phyloP scores from a whole-genome alignment of 2,113 vertebrate genomes.

The Gymnarchus niloticus region DNA sequence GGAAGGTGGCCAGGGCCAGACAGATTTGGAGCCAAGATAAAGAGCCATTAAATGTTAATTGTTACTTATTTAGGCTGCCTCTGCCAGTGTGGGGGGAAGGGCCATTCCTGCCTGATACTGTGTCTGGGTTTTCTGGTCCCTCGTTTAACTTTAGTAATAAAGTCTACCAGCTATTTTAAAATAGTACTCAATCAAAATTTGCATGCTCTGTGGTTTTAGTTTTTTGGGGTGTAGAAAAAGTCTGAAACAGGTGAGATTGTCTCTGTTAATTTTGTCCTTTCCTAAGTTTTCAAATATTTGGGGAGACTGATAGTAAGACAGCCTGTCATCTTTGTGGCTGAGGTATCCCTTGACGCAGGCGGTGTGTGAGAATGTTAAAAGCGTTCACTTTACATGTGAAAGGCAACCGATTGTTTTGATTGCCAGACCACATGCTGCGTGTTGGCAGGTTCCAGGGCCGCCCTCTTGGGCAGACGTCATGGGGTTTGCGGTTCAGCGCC shows the following conservation, averaged over 20 bases:
- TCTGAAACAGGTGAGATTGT: not conserved
- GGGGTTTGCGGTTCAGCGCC: not conserved
- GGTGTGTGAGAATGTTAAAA: not conserved
- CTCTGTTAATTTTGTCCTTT: not conserved
- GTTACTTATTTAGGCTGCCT: conserved; percentile 48
- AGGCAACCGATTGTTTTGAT: not conserved
- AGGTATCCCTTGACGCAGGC: not conserved
- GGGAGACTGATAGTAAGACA: not conserved
- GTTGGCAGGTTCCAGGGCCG: not conserved
- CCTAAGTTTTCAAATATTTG: not conserved
- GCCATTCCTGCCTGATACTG: not conserved
- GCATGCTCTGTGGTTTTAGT: not conserved
- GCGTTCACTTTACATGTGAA: not conserved
- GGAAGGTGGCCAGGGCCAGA: conserved; percentile 30
- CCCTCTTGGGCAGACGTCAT: not conserved
- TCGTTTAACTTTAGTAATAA: not conserved
- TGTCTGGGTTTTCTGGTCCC: not conserved
- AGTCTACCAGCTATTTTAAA: no score
- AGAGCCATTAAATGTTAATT: conserved; percentile 61
- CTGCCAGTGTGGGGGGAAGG: conserved; percentile 26
- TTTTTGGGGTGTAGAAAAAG: conserved; percentile 1
- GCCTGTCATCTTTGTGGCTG: not conserved
- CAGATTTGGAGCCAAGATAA: conserved; percentile 53
- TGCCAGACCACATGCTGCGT: not conserved
- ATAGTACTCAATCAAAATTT: not conserved